Evolutionary conservation across 2,888 invertebrate genomes (phyloP), one percentile per base, ranked within the genome.

Genomic region (Autographa gamma): DNA sequence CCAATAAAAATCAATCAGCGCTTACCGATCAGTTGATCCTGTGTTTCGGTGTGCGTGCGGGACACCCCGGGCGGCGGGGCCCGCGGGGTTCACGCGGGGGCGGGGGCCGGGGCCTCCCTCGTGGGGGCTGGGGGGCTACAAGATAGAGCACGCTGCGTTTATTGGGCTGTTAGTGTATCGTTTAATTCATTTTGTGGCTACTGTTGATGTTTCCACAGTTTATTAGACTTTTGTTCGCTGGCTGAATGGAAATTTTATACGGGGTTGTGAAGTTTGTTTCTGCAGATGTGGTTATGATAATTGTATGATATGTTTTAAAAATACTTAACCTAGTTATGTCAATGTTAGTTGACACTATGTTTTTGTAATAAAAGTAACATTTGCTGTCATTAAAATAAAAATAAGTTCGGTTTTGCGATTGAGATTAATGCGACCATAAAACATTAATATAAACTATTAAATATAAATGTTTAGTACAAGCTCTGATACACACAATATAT

Each of bases 1-100:
- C 91, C 92, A 93, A 93, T 93, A 93, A 93, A 93, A 93, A 93
- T 93, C 93, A 93, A 93, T 93, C 93, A 93, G 89, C 90, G 86
- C 86, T 87, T 85, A 87, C 85, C 87, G 90, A 90, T 89, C 90
- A 89, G 88, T 86, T 88, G 89, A 88, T 89, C 88, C 87, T 67
- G 63, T 82, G 74, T 79, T 66, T 69, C 74, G 73, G 88, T 88
- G 89, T 87, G 88, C 79, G 82, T 79, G 79, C 63, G 78, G 69
- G 74, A 71, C 60, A 64, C 68, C 58, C 34, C 32, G 34, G 59
- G 66, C 14, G 69, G 63, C 52, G 31, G 59, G 56, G 64, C 25
- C 5, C 54, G 63, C 60, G 62, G 18, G 34, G 8, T 56, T 6
- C 54, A 66, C 59, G 31, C 18, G 68, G 48, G 52, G n/a, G 1